Evolutionary conservation across 2,888 invertebrate species (phyloP).

Genomic region (Ornithoptera priamus): DNA sequence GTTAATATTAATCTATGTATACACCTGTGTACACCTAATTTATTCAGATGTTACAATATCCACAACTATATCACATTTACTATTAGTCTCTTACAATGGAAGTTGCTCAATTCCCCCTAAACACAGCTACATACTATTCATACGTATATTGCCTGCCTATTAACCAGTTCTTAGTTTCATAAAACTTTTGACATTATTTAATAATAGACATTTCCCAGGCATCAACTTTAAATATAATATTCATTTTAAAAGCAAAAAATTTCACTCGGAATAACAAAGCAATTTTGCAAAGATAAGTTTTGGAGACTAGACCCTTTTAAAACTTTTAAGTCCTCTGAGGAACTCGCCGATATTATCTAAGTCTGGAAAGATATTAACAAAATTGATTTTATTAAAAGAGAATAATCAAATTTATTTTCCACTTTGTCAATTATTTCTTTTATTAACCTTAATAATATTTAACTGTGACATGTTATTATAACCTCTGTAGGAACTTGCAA

Average conservation of each 20-base stretch:
- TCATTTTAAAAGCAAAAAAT: not conserved
- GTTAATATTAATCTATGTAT: too few species aligned
- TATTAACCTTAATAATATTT: not conserved
- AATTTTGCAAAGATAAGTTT: constrained; percentile 13
- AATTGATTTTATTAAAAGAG: constrained; percentile 20
- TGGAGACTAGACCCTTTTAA: constrained; percentile 1
- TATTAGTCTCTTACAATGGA: too few species aligned
- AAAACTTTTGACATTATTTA: too few species aligned
- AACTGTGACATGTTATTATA: not conserved
- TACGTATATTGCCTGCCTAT: too few species aligned
- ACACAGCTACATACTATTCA: too few species aligned
- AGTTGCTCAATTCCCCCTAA: too few species aligned
- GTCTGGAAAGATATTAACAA: constrained; percentile 19
- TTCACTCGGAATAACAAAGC: constrained; percentile 5
- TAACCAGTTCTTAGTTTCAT: too few species aligned
- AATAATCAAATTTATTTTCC: constrained; percentile 1
- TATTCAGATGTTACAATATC: too few species aligned
- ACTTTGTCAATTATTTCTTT: not conserved
- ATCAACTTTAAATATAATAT: not conserved
- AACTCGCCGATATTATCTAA: constrained; percentile 15
- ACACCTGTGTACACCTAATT: too few species aligned
- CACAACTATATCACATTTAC: too few species aligned
- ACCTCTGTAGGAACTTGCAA: too few species aligned
- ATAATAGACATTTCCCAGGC: not conserved
- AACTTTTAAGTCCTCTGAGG: constrained; percentile 18